Percentiles rank a stretch among this genome's conserved stretches.
These are phyloP conservation scores for Philantomba maxwellii DNA, from an alignment of 2,113 vertebrate species.

Conservation along the genomic window DNA sequence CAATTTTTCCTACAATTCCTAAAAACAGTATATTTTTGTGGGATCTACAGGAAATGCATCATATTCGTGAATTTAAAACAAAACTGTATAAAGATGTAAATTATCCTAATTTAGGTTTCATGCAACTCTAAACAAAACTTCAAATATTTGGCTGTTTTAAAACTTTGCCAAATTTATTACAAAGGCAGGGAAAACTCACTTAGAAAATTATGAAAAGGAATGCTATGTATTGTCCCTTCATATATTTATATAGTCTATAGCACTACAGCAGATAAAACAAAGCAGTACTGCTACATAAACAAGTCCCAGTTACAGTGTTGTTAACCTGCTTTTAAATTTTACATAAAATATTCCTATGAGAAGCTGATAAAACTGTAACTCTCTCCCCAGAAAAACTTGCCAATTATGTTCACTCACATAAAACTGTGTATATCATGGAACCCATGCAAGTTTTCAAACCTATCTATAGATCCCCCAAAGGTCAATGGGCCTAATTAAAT, in stretches of 20 bases:
- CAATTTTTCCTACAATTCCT: background rate
- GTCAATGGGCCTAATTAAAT: background rate
- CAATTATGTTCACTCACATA: background rate
- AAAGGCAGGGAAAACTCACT: background rate
- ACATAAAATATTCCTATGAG: background rate
- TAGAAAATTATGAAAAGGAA: background rate
- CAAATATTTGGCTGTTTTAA: background rate
- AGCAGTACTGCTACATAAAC: background rate
- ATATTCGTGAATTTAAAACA: background rate
- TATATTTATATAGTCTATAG: background rate
- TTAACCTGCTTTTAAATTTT: background rate
- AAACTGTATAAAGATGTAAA: background rate
- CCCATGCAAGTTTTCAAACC: background rate
- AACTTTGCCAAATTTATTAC: constrained; percentile 4
- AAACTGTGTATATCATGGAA: background rate
- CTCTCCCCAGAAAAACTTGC: background rate
- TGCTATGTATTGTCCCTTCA: background rate
- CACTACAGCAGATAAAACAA: background rate
- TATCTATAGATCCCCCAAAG: background rate
- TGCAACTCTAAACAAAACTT: constrained; percentile 3
- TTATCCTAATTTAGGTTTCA: background rate
- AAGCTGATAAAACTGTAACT: background rate
- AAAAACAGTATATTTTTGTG: background rate
- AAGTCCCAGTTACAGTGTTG: background rate
- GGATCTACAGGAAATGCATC: background rate